Evolutionary conservation across 1,140 invertebrate genomes (phyloP).

Genomic region (Ericerus pela): DNA sequence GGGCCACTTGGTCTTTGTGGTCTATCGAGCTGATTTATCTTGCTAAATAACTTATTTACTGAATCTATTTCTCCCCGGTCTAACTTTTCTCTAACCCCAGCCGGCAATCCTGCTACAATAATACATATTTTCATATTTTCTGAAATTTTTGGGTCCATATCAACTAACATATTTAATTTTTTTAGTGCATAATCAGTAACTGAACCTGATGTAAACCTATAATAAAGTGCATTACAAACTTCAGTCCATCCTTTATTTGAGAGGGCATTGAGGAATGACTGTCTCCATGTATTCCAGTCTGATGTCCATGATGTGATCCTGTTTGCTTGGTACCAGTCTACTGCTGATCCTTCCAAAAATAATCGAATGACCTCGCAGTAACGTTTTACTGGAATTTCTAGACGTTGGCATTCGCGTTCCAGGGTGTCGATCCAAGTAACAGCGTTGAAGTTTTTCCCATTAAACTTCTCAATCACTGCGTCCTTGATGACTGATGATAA

Average conservation of each 20-base stretch:
- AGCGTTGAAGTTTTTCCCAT: too few relatives aligned
- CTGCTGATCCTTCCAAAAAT: neutral
- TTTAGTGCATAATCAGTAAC: slow-evolving; percentile 10
- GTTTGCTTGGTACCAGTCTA: neutral
- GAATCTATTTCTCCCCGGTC: neutral
- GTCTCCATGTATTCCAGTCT: slow-evolving; percentile 1
- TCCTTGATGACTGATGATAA: too few relatives aligned
- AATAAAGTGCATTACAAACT: slow-evolving; percentile 3
- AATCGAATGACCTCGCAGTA: too few relatives aligned
- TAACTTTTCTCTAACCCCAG: neutral
- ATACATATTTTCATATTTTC: neutral
- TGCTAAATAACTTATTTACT: too few relatives aligned
- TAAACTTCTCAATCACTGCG: too few relatives aligned
- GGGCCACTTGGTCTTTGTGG: too few relatives aligned
- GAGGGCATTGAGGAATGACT: neutral
- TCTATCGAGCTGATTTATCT: too few relatives aligned
- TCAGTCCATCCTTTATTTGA: slow-evolving; percentile 8
- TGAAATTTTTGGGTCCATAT: neutral
- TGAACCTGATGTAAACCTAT: neutral
- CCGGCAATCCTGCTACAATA: slow-evolving; percentile 2
- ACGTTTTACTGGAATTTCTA: too few relatives aligned
- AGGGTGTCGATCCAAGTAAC: too few relatives aligned
- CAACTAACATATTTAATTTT: slow-evolving; percentile 9
- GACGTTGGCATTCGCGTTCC: too few relatives aligned
- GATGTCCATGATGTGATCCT: neutral